Conservation (phyloP, 1,140 invertebrate species). For the Cryptotermes secundus region DNA sequence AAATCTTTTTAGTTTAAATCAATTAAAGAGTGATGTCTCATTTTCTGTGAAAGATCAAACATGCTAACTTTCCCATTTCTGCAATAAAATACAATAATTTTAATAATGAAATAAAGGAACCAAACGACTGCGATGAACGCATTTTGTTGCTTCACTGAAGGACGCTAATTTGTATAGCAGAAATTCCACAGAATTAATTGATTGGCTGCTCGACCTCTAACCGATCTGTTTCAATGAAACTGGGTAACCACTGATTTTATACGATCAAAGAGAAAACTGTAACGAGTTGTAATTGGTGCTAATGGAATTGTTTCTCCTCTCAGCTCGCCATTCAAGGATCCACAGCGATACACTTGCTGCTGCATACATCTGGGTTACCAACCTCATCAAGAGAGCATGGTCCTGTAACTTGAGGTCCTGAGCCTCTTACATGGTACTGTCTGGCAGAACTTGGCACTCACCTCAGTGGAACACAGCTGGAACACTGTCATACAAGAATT, state of each 20-base stretch:
- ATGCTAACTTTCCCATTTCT: background rate
- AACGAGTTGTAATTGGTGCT: background rate
- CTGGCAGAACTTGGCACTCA: no score
- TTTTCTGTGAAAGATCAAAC: no score
- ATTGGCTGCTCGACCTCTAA: background rate
- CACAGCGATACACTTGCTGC: no score
- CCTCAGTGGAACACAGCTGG: no score
- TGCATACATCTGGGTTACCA: background rate
- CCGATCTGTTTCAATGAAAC: background rate
- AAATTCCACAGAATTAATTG: background rate
- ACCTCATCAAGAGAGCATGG: background rate
- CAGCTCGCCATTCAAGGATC: background rate
- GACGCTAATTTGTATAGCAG: background rate
- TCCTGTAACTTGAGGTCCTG: background rate
- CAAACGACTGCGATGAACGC: background rate
- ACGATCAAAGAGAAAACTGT: background rate
- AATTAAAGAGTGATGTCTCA: no score
- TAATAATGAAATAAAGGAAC: background rate
- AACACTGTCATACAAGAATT: no score
- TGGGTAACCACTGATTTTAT: background rate
- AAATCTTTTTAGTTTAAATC: no score
- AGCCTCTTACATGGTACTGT: no score
- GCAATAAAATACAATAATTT: background rate
- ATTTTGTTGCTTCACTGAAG: background rate
- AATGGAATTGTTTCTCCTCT: background rate